Evolutionary conservation across 2,797 vertebrate genomes (phyloP).

Genomic region (Sebastiscus tertius): DNA sequence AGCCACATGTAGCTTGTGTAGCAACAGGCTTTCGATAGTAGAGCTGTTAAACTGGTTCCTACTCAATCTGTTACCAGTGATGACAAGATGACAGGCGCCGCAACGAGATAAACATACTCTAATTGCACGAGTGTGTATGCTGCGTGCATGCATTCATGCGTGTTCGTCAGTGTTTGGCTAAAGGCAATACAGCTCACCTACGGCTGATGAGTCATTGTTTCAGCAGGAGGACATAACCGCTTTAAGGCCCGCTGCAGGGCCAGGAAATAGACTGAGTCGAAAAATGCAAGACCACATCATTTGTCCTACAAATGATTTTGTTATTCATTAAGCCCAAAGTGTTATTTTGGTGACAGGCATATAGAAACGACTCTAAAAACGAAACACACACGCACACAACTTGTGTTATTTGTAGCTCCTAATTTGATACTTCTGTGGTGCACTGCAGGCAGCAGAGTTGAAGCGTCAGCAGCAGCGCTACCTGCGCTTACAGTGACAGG

Average conservation of each 20-base stretch:
- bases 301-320: slow-evolving; percentile 13
- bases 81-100: slow-evolving; percentile 42
- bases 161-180: slow-evolving; percentile 24
- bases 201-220: slow-evolving; percentile 47
- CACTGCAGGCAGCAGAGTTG: slow-evolving; percentile 46
- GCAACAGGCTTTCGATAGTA: slow-evolving; percentile 51
- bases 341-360: neutral
- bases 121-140: neutral
- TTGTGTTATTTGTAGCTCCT: slow-evolving; percentile 33
- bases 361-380: neutral
- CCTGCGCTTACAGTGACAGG: slow-evolving; percentile 32
- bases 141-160: neutral
- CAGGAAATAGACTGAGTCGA: slow-evolving; percentile 10
- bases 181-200: slow-evolving; percentile 42
- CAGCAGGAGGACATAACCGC: slow-evolving; percentile 19
- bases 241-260: slow-evolving; percentile 35
- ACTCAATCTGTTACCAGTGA: slow-evolving; percentile 50
- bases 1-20: slow-evolving; percentile 45
- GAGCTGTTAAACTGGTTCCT: slow-evolving; percentile 47
- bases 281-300: neutral
- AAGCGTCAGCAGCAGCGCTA: slow-evolving; percentile 43
- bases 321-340: neutral
- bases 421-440: slow-evolving; percentile 40
- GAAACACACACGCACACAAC: neutral
- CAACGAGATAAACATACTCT: neutral